Conservation (phyloP, 1,140 invertebrate species). For the Rhynchophorus ferrugineus region DNA sequence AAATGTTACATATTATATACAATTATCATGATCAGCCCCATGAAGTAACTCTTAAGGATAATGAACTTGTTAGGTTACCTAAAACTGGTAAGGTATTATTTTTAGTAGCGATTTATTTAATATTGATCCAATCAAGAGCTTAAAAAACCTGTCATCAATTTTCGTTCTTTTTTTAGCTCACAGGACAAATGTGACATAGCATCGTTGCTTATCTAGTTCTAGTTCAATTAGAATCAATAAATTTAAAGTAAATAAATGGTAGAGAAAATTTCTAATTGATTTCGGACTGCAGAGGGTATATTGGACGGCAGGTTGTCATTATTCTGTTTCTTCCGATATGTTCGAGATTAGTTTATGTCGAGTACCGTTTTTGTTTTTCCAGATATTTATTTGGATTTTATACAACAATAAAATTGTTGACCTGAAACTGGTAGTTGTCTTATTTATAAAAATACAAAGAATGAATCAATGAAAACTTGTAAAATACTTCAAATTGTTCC, state of each 20-base stretch:
- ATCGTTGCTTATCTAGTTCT: slow-evolving; percentile 3
- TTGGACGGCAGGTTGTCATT: no score
- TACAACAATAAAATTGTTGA: slow-evolving; percentile 24
- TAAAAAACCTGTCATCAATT: background rate
- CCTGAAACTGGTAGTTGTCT: no score
- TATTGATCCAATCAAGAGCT: background rate
- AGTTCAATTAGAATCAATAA: slow-evolving; percentile 11
- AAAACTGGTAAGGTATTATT: slow-evolving; percentile 36
- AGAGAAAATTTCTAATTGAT: slow-evolving; percentile 1
- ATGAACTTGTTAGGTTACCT: slow-evolving; percentile 71
- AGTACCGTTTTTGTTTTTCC: slow-evolving; percentile 21
- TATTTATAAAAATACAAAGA: no score
- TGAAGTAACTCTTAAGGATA: slow-evolving; percentile 72
- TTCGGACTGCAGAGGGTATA: slow-evolving; percentile 19
- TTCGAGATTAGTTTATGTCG: slow-evolving; percentile 23
- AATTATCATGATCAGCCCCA: slow-evolving; percentile 72
- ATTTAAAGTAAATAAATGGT: slow-evolving; percentile 5
- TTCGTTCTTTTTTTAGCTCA: slow-evolving; percentile 28
- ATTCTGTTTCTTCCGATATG: slow-evolving; percentile 21
- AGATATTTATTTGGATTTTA: slow-evolving; percentile 25
- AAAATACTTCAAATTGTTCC: no score
- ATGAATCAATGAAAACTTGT: no score
- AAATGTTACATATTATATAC: slow-evolving; percentile 81
- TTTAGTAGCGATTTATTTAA: background rate
- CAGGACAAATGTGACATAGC: slow-evolving; percentile 31